Conservation (phyloP, 2,113 vertebrate species). For the Baryphthengus martii region DNA sequence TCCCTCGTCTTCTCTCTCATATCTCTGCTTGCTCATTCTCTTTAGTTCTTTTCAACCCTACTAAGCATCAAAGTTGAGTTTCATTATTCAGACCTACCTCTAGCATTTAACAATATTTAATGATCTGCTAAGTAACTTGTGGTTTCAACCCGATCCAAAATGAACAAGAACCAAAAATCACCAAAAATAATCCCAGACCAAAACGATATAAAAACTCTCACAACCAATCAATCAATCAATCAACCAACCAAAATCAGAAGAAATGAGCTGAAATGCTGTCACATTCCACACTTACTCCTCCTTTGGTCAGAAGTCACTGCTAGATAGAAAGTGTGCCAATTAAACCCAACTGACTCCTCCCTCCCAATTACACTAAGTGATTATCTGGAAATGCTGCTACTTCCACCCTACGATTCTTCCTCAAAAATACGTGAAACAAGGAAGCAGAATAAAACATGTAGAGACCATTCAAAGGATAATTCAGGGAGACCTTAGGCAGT, state of each 20-base stretch:
- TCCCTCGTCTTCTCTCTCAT: not conserved
- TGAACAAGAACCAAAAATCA: not conserved
- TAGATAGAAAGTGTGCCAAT: not conserved
- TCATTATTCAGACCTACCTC: not conserved
- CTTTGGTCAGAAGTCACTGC: not conserved
- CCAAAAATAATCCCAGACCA: fast-evolving
- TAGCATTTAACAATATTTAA: not conserved
- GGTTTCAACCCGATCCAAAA: not conserved
- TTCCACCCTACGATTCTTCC: not conserved
- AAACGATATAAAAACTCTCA: not conserved
- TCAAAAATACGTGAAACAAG: not conserved
- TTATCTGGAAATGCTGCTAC: not conserved
- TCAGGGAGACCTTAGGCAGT: not conserved
- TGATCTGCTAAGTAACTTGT: not conserved
- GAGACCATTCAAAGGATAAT: not conserved
- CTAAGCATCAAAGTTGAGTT: not conserved
- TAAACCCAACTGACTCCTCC: not conserved
- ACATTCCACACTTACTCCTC: not conserved
- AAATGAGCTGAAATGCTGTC: not conserved
- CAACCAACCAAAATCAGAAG: not conserved
- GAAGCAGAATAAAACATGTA: not conserved
- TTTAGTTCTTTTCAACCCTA: not conserved
- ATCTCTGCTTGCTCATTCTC: not conserved
- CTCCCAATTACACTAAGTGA: not conserved
- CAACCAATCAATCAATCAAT: not conserved